Evolutionary conservation across 1,140 invertebrate species (phyloP), one percentile per base, ranked within the genome.

Genomic region (Wasmannia auropunctata): DNA sequence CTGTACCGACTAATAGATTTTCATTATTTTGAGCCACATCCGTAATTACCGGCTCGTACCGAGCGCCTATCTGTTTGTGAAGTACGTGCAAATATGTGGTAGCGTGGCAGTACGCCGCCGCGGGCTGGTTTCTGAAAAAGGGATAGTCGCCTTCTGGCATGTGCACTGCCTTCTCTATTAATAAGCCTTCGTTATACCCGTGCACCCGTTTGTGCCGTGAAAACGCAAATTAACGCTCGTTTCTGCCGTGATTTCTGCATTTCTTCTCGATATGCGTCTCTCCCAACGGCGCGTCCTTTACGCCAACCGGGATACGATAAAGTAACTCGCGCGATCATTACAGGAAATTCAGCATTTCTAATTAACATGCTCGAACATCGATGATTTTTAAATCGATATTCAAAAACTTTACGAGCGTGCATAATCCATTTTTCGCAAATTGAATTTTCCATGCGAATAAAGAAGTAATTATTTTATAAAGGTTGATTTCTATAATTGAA

Each of bases 1-100:
- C 25, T 75, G 54, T 81, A 84, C 81, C 56, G 70, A 86, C 91
- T 92, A 92, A 92, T 92, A 92, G 92, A 92, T 92, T 92, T 93
- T 92, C 91, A 92, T 93, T 91, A 92, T 92, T 92, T 89, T 63
- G 51, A 86, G 85, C 84, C 63, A 77, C 62, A 62, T 79, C 46
- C 62, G 87, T 88, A 92, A 92, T 92, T 92, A 91, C 85, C 46
- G 69, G 28, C 49, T 62, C 28, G 65, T 63, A n/a, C 43, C 75
- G 76, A 70, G 72, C 77, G 56, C 46, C 72, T 86, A 88, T 83
- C 72, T 16, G 37, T 74, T 63, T 76, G 69, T 40, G 63, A 81
- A 85, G 65, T 86, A 88, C 88, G 88, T 91, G 86, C 72, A 91
- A 87, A 85, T 88, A 92, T 87, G 91, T 74, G 54, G 54, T 67